Conservation (phyloP, 2,797 vertebrate species). For the Malacoraja senta region DNA sequence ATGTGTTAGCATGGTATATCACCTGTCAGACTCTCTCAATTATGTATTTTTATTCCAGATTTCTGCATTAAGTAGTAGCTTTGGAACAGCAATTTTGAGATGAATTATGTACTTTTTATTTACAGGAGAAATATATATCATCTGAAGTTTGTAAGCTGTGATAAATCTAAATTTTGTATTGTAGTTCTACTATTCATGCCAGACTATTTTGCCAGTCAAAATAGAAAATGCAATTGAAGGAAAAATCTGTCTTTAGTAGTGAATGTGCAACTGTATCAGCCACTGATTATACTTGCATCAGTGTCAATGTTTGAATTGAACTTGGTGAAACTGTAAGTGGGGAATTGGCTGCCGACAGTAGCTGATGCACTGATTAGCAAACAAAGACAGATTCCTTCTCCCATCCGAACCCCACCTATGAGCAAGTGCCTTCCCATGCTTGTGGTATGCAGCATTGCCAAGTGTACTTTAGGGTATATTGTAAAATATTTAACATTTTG, state of each 20-base stretch:
- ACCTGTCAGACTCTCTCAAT: not conserved
- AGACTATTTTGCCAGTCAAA: not conserved
- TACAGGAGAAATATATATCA: not conserved
- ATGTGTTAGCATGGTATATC: not conserved
- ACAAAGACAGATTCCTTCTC: too few species aligned
- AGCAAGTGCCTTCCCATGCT: not conserved
- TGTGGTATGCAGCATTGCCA: not conserved
- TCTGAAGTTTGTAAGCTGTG: not conserved
- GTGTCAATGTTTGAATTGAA: too few species aligned
- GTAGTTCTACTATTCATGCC: not conserved
- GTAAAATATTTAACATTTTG: too few species aligned
- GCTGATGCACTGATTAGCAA: too few species aligned
- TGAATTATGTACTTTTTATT: not conserved
- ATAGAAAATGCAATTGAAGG: not conserved
- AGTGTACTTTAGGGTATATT: too few species aligned
- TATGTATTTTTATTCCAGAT: not conserved
- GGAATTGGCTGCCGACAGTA: too few species aligned
- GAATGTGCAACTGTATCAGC: too few species aligned
- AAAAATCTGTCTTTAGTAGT: too few species aligned
- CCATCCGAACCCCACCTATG: too few species aligned
- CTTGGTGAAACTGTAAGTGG: too few species aligned
- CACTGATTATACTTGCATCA: too few species aligned
- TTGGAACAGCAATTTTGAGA: not conserved
- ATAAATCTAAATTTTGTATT: not conserved
- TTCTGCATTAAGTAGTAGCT: not conserved